Percentiles rank a stretch among this genome's conserved stretches.
These are phyloP conservation scores for Nephrocerus scutellatus DNA, from an alignment of 2,888 invertebrate genomes.

Conservation along the genomic window DNA sequence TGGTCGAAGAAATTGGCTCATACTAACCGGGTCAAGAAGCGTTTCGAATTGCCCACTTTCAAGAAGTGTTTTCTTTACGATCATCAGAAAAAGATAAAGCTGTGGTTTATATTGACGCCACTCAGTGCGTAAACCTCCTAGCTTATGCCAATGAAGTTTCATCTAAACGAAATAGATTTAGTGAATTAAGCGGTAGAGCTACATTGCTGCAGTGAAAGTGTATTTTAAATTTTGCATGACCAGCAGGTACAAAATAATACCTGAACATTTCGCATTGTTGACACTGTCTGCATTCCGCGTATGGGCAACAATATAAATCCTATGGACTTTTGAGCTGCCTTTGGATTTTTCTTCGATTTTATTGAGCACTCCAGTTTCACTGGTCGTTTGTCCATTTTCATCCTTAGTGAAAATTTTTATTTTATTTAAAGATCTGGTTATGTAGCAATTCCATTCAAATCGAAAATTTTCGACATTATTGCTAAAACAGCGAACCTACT, in stretches of 20 bases:
- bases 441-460: too few relatives aligned
- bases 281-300: constrained; percentile 62
- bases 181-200: neutral
- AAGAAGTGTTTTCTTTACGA: constrained; percentile 51
- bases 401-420: constrained; percentile 47
- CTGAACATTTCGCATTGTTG: constrained; percentile 48
- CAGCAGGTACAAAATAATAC: constrained; percentile 9
- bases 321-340: constrained; percentile 50
- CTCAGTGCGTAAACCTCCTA: constrained; percentile 54
- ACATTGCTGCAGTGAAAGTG: constrained; percentile 7
- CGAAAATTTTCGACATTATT: too few relatives aligned
- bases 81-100: constrained; percentile 53
- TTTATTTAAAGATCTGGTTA: neutral
- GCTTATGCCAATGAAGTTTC: constrained; percentile 56
- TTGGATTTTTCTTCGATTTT: constrained; percentile 51
- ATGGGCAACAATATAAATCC: constrained; percentile 65
- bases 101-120: constrained; percentile 57
- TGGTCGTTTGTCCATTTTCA: constrained; percentile 65
- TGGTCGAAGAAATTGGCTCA: neutral
- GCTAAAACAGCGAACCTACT: constrained; percentile 48
- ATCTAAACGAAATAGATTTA: constrained; percentile 44
- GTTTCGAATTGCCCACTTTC: constrained; percentile 31
- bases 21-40: constrained; percentile 28
- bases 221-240: neutral
- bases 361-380: constrained; percentile 64